Evolutionary conservation across 53 echinoderm and acorn worm genomes (phyloP).

Genomic region (Hippasteria phrygiana): DNA sequence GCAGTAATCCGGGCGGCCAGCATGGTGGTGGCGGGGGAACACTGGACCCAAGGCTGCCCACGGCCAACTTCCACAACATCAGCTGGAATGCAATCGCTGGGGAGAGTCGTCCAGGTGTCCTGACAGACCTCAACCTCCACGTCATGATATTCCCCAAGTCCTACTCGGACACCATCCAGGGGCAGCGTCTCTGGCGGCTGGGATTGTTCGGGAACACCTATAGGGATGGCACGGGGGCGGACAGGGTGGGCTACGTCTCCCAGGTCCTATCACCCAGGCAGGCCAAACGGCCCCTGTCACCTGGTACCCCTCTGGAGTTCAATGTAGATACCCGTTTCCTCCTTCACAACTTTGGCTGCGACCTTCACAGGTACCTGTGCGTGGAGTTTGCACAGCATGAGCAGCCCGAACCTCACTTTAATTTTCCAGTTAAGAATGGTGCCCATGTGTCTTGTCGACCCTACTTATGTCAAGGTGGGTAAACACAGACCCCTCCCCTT

Average conservation of each 20-base stretch:
- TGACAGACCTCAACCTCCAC: conserved; percentile 44
- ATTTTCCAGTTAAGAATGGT: conserved; percentile 39
- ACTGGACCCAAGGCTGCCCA: conserved; percentile 30
- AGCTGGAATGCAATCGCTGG: conserved; percentile 39
- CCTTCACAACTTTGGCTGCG: conserved; percentile 55
- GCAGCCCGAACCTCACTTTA: conserved; percentile 18
- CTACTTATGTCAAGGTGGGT: conserved; percentile 40
- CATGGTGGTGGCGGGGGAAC: not conserved
- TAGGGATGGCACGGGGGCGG: conserved; percentile 58
- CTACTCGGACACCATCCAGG: conserved; percentile 54
- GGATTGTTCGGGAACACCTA: conserved; percentile 68
- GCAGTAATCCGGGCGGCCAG: not conserved
- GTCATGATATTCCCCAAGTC: conserved; percentile 32
- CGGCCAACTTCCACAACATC: conserved; percentile 48
- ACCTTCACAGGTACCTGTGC: conserved; percentile 53
- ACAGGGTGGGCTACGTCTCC: conserved; percentile 34
- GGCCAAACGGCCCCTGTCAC: conserved; percentile 18
- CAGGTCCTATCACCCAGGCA: conserved; percentile 60
- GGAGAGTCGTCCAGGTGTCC: conserved; percentile 8
- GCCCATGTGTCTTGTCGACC: conserved; percentile 38
- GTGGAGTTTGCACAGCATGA: conserved; percentile 54
- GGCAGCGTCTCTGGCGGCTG: conserved; percentile 63
- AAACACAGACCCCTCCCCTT: not conserved
- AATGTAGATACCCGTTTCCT: conserved; percentile 54
- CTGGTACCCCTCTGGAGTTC: conserved; percentile 32